Evolutionary conservation across 1,140 invertebrate species (phyloP).

Genomic region (Rhopalosiphum maidis): DNA sequence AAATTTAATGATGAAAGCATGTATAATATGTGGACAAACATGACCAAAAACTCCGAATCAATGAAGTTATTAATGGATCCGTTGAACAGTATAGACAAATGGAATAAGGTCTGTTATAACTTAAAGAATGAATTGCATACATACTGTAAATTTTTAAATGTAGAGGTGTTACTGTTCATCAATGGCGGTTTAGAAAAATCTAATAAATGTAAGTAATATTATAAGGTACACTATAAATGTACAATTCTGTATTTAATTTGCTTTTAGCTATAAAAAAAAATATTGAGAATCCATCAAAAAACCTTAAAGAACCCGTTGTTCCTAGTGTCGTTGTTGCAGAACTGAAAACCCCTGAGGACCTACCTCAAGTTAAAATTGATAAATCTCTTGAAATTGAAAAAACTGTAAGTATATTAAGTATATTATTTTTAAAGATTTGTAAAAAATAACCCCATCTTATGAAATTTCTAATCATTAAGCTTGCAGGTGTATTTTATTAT

Average conservation of each 20-base stretch:
- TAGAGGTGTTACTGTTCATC: not conserved
- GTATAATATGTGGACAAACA: not conserved
- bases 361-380: not conserved
- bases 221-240: not conserved
- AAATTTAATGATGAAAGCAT: not conserved
- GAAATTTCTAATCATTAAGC: not conserved
- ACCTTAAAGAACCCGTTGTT: not conserved
- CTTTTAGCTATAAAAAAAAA: not conserved
- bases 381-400: not conserved
- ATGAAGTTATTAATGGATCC: slow-evolving; percentile 38
- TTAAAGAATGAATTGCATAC: not conserved
- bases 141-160: slow-evolving; percentile 35
- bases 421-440: not conserved
- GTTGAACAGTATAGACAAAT: not conserved
- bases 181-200: not conserved
- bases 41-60: not conserved
- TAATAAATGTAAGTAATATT: slow-evolving; percentile 12
- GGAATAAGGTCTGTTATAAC: not conserved
- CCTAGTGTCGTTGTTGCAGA: not conserved
- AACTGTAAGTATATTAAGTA: not conserved
- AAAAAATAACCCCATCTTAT: not conserved
- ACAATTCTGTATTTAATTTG: not conserved
- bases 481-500: not conserved
- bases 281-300: not conserved
- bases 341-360: not conserved